Evolutionary conservation across 2,888 invertebrate genomes (phyloP), one percentile per base, ranked within the genome.

Genomic region (Pseudoips prasinana): DNA sequence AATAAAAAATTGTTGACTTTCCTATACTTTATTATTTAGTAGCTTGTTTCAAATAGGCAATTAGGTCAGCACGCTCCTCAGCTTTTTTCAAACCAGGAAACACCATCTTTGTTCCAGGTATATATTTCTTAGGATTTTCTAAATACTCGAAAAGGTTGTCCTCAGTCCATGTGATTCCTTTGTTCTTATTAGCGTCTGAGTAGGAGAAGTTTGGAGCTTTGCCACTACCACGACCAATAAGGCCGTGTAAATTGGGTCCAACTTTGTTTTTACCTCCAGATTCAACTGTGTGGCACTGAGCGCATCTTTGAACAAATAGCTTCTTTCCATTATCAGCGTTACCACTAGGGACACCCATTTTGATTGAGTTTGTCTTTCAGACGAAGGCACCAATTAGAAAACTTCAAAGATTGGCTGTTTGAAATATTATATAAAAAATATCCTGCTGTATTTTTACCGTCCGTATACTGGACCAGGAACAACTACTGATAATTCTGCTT

Each of bases 21-120:
- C n/a, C n/a, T n/a, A n/a, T n/a, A n/a, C n/a, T n/a, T n/a, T n/a
- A 4, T 33, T 46, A 52, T 24, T 39, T 46, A 22, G 46, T 93
- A 5, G 96, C 89, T 37, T 91, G 83, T 85, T 96, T 94, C 59
- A 98, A 88, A 81, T 98, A 99, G 17, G 98, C 96, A 69, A 99
- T 98, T 36, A 99, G 91, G 84, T 99, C 97, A 7, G 91, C 96
- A 46, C 99, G 93, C 58, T 99, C 98, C 38, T 94, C 92, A 22
- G 94, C 92, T 84, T 98, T 99, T 90, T 99, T 99, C 65, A 98
- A 83, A 44, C 98, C 98, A 57, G 98, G 98, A 69, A 99, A 99
- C 72, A 99, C 94, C 99, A 99, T 99, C 83, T 99, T 99, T 48
- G 99, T 99, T 56, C 99, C 99, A 35, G 98, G 98, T 90, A 99